Evolutionary conservation across 2,113 vertebrate genomes (phyloP).

Genomic region (Rattus norvegicus): DNA sequence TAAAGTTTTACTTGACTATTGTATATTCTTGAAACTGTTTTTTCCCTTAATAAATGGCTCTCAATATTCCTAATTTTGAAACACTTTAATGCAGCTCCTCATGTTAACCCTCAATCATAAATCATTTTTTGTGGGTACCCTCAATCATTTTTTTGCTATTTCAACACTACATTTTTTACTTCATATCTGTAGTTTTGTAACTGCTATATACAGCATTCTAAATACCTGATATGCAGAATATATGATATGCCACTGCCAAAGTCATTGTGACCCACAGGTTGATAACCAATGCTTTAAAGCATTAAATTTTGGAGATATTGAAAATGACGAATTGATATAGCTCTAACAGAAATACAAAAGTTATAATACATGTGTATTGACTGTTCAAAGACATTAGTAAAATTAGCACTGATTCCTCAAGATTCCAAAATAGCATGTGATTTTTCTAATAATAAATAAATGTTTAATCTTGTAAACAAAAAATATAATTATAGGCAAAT

Average conservation of each 20-base stretch:
- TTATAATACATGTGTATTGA: background rate
- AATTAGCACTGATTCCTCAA: background rate
- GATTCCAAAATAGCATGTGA: background rate
- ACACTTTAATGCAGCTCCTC: background rate
- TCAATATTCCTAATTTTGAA: background rate
- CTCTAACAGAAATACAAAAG: background rate
- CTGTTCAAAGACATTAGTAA: background rate
- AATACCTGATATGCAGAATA: background rate
- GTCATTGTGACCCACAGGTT: background rate
- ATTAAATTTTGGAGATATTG: background rate
- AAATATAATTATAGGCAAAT: background rate
- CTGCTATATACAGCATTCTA: background rate
- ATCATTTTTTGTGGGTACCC: no score
- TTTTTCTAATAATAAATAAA: background rate
- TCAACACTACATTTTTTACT: background rate
- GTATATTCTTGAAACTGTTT: background rate
- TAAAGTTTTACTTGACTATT: background rate
- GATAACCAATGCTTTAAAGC: background rate
- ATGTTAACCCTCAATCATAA: background rate
- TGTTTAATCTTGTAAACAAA: background rate
- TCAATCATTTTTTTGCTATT: background rate
- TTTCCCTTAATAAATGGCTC: background rate
- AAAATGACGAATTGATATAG: background rate
- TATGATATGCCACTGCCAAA: background rate
- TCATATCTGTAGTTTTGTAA: background rate